These are phyloP conservation scores for Gambusia affinis DNA, from an alignment of 2,113 vertebrate genomes.

Conservation along the genomic window DNA sequence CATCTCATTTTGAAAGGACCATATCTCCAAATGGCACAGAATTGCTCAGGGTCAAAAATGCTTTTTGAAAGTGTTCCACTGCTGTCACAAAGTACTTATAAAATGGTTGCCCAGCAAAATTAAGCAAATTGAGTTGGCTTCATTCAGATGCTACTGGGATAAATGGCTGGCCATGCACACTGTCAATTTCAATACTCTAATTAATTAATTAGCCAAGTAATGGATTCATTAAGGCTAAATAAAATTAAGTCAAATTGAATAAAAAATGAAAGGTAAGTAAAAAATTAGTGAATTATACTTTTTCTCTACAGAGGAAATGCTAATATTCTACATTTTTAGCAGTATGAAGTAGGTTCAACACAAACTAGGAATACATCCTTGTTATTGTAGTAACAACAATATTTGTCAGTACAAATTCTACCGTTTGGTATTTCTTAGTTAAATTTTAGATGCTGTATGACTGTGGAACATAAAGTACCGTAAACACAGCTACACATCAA, in stretches of 20 bases:
- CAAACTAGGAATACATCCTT: neutral
- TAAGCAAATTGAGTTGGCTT: slow-evolving; percentile 8
- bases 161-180: neutral
- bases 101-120: slow-evolving; percentile 26
- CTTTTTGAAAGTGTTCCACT: slow-evolving; percentile 36
- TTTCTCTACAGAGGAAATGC: slow-evolving; percentile 1
- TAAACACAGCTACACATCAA: neutral
- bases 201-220: slow-evolving; percentile 31
- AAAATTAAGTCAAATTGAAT: slow-evolving; percentile 21
- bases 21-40: slow-evolving; percentile 25
- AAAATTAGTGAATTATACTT: neutral
- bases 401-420: neutral
- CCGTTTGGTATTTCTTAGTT: neutral
- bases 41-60: slow-evolving; percentile 34
- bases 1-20: slow-evolving; percentile 22
- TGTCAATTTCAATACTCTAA: slow-evolving; percentile 11
- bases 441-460: neutral
- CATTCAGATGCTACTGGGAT: slow-evolving; percentile 18
- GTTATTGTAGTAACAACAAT: neutral
- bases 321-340: neutral
- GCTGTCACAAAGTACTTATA: slow-evolving; percentile 30
- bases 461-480: neutral
- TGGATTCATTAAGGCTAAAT: slow-evolving; percentile 23
- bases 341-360: neutral
- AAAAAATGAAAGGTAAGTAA: neutral